Evolutionary conservation across 2,113 vertebrate species (phyloP).

Genomic region (Aplodontia rufa): DNA sequence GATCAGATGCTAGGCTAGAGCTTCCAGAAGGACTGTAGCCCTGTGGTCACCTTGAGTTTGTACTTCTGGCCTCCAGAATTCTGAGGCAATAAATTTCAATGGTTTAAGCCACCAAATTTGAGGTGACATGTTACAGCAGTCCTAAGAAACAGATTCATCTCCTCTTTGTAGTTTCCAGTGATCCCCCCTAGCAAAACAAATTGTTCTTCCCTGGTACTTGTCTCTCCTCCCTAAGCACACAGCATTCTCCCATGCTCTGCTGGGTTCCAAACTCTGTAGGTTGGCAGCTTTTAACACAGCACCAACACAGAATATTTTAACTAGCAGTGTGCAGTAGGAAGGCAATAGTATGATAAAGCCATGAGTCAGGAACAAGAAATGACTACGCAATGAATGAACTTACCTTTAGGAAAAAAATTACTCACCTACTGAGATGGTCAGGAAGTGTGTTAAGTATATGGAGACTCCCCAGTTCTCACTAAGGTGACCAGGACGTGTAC

Average conservation of each 20-base stretch:
- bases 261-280: neutral
- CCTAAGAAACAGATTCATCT: neutral
- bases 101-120: neutral
- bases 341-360: accelerated
- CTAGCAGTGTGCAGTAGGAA: neutral
- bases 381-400: neutral
- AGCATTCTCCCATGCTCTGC: neutral
- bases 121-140: neutral
- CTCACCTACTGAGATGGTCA: neutral
- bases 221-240: neutral
- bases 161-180: neutral
- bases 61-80: neutral
- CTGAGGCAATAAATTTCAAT: neutral
- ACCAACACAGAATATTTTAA: neutral
- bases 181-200: neutral
- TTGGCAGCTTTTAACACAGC: neutral
- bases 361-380: neutral
- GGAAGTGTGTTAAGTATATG: neutral
- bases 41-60: neutral
- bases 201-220: neutral
- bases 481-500: neutral
- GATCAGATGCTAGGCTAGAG: neutral
- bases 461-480: neutral
- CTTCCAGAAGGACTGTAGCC: neutral
- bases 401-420: neutral